phyloP scores from a whole-genome alignment of 2,888 invertebrate species.

The Drosophila mimica region DNA sequence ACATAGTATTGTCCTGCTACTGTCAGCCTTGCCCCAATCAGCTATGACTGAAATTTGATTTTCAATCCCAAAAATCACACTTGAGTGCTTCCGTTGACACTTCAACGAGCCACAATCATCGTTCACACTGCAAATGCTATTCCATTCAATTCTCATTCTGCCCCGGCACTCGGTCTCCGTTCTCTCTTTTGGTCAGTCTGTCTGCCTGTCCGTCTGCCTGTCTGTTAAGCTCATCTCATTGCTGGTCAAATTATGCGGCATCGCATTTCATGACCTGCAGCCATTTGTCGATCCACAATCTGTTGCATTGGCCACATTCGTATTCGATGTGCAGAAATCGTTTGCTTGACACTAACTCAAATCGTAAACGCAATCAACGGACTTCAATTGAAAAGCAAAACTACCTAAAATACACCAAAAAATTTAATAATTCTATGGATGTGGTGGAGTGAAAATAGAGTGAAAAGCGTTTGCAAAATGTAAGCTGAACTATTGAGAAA shows the following conservation, averaged over 20 bases:
- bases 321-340: slow-evolving; percentile 3
- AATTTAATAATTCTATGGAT: not conserved
- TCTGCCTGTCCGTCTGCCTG: slow-evolving; percentile 6
- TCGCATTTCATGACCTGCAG: slow-evolving; percentile 43
- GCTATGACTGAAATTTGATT: slow-evolving; percentile 53
- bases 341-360: slow-evolving; percentile 9
- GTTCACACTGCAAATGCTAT: slow-evolving; percentile 32
- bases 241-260: slow-evolving; percentile 58
- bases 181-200: not conserved
- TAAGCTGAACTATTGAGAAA: not conserved
- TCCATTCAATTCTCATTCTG: slow-evolving; percentile 29
- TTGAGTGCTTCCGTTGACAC: slow-evolving; percentile 62
- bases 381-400: not conserved
- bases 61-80: slow-evolving; percentile 58
- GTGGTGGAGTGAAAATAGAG: not conserved
- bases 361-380: slow-evolving; percentile 24
- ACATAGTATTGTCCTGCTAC: slow-evolving; percentile 16
- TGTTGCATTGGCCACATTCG: slow-evolving; percentile 39
- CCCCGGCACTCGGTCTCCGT: not conserved
- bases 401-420: not conserved
- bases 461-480: not conserved
- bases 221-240: slow-evolving; percentile 34
- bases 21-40: slow-evolving; percentile 11
- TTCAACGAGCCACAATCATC: slow-evolving; percentile 42
- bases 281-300: slow-evolving; percentile 31